phyloP scores from a whole-genome alignment of 2,113 vertebrate species.

The Pelusios castaneus region DNA sequence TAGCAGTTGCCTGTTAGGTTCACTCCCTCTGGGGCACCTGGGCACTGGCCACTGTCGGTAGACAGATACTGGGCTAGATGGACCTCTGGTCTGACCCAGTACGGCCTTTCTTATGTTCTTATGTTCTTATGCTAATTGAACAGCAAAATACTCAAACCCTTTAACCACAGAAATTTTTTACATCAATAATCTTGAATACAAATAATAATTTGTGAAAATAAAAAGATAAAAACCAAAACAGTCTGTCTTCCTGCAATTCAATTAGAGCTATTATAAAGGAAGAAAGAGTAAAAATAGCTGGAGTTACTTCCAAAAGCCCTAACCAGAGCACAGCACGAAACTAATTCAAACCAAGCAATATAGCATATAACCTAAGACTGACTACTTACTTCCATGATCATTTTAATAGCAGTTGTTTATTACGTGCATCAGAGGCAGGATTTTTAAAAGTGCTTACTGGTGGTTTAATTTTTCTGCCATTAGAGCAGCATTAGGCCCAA shows the following conservation, averaged over 20 bases:
- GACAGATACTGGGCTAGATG: no score
- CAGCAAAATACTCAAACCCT: not conserved
- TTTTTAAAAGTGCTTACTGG: not conserved
- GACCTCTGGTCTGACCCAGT: no score
- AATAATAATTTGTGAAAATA: not conserved
- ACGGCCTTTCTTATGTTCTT: no score
- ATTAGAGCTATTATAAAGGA: not conserved
- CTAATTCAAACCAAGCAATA: not conserved
- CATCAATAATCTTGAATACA: not conserved
- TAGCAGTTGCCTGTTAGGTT: no score
- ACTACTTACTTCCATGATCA: not conserved
- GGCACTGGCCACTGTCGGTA: no score
- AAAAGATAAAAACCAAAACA: not conserved
- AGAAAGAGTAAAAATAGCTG: not conserved
- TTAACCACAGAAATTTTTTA: not conserved
- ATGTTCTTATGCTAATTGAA: no score
- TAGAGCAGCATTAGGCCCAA: not conserved
- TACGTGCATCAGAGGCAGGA: not conserved
- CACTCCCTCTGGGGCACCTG: no score
- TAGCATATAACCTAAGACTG: not conserved
- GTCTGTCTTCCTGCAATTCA: not conserved
- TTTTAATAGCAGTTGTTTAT: not conserved
- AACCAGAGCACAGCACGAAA: not conserved
- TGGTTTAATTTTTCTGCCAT: not conserved
- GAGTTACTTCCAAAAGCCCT: not conserved